A percentile compares a stretch with the other conserved stretches of the same genome.
phyloP scores from a whole-genome alignment of 2,888 invertebrate genomes.

The Drosophila formosana region DNA sequence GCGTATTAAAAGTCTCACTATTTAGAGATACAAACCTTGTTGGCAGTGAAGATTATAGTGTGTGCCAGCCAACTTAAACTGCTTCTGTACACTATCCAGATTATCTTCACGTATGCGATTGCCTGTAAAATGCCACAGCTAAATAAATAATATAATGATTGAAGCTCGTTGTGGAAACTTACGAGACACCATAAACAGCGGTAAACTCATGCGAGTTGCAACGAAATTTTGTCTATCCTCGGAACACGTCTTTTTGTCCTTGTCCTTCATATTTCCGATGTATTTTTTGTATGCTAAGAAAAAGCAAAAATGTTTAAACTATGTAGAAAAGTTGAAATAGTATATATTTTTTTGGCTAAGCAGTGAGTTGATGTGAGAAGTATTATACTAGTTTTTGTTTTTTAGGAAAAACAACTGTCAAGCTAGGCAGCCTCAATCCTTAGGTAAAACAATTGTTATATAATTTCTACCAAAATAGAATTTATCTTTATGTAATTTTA shows the following conservation, averaged over 20 bases:
- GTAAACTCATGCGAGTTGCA: constrained; percentile 69
- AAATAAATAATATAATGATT: background rate
- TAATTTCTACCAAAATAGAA: too few species aligned
- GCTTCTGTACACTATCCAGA: constrained; percentile 43
- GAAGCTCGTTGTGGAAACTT: constrained; percentile 16
- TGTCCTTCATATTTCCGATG: constrained; percentile 17
- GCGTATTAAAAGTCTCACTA: background rate
- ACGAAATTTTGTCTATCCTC: constrained; percentile 67
- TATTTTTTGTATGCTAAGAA: background rate
- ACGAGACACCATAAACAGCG: constrained; percentile 80
- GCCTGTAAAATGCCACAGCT: constrained; percentile 25
- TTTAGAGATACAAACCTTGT: constrained; percentile 27
- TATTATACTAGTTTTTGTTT: too few species aligned
- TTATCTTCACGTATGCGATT: constrained; percentile 62
- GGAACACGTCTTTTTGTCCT: constrained; percentile 24
- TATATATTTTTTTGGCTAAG: background rate
- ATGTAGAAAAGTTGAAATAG: background rate
- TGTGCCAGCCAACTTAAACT: constrained; percentile 56
- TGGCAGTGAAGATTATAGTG: constrained; percentile 61
- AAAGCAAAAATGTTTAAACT: constrained; percentile 24
- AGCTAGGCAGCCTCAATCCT: background rate
- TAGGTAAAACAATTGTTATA: too few species aligned
- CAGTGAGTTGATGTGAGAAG: background rate
- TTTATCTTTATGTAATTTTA: too few species aligned
- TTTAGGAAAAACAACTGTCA: background rate